Evolutionary conservation across 2,113 vertebrate genomes (phyloP).

Genomic region (Oncorhynchus tshawytscha): DNA sequence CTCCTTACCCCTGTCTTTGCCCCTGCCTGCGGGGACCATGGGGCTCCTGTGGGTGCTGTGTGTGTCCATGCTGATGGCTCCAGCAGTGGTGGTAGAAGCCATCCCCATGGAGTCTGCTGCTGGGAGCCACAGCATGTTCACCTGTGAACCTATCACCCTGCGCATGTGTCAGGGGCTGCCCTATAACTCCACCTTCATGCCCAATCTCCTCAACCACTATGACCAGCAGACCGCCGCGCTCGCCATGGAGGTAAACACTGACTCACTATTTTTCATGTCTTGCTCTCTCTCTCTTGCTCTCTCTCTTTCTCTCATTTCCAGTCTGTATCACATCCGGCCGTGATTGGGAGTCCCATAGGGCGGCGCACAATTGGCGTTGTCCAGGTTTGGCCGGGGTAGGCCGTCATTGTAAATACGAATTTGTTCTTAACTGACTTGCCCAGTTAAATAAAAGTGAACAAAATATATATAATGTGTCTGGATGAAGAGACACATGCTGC

Average conservation of each 20-base stretch:
- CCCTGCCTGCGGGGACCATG: conserved; percentile 61
- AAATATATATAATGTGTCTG: too few relatives aligned
- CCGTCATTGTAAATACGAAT: too few relatives aligned
- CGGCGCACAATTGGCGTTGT: too few relatives aligned
- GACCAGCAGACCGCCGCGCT: conserved; percentile 96
- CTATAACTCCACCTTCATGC: conserved; percentile 98
- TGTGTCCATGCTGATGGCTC: conserved; percentile 60
- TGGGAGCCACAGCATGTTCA: conserved; percentile 89
- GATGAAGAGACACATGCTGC: background rate
- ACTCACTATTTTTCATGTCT: background rate
- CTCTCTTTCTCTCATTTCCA: background rate
- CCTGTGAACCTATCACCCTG: conserved; percentile 93
- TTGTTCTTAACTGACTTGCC: too few relatives aligned
- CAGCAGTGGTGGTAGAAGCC: conserved; percentile 40
- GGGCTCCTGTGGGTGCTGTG: conserved; percentile 61
- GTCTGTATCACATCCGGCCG: too few relatives aligned
- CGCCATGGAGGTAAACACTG: conserved; percentile 92
- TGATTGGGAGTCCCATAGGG: too few relatives aligned
- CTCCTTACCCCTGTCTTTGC: background rate
- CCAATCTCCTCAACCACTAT: conserved; percentile 96
- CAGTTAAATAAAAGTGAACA: too few relatives aligned
- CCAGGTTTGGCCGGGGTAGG: too few relatives aligned
- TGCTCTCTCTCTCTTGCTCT: background rate
- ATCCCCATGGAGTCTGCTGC: conserved; percentile 68
- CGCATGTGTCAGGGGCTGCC: conserved; percentile 95